A percentile compares a stretch with the other conserved stretches of the same genome.
phyloP scores from a whole-genome alignment of 2,797 vertebrate species.

The Aphelocoma californica region DNA sequence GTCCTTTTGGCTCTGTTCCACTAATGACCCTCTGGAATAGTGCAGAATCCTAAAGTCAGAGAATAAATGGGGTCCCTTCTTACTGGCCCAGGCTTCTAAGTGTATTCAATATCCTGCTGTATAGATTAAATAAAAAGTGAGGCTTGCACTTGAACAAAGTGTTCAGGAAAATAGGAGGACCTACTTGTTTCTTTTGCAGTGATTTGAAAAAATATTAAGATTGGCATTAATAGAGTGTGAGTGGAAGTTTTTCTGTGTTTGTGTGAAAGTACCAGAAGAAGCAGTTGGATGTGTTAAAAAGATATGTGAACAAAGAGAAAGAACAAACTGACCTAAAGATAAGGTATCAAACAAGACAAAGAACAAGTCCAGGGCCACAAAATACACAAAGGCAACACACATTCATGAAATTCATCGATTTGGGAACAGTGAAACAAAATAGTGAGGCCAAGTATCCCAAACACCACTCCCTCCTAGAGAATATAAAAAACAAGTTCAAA shows the following conservation, averaged over 20 bases:
- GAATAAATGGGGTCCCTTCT: slow-evolving; percentile 14
- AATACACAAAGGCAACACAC: neutral
- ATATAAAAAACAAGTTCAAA: neutral
- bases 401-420: neutral
- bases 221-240: neutral
- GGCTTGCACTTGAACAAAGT: neutral
- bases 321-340: neutral
- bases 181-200: neutral
- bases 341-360: neutral
- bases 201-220: neutral
- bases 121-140: neutral
- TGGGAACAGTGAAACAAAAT: neutral
- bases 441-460: neutral
- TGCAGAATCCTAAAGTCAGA: slow-evolving; percentile 51
- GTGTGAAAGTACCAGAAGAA: neutral
- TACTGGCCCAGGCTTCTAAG: neutral
- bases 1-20: slow-evolving; percentile 69
- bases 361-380: neutral
- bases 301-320: neutral
- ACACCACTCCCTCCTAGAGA: neutral
- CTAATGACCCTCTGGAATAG: slow-evolving; percentile 68
- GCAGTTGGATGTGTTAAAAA: neutral
- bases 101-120: neutral
- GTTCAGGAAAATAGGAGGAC: neutral
- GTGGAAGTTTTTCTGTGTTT: neutral